These are phyloP conservation scores for Mythimna ferrago DNA, from an alignment of 2,888 invertebrate species.

Conservation along the genomic window DNA sequence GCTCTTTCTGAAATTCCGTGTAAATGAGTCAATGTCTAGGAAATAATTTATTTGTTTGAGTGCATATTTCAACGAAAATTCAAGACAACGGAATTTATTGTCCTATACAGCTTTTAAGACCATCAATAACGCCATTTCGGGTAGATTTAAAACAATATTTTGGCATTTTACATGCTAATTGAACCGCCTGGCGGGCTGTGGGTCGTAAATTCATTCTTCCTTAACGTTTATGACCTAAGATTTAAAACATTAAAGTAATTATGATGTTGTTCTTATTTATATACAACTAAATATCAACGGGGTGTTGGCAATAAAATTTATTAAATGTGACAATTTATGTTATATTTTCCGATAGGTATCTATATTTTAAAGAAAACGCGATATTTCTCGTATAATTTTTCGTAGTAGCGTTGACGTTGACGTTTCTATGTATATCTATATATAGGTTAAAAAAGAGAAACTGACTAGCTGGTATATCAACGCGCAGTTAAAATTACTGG, in stretches of 20 bases:
- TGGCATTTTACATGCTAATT: constrained; percentile 20
- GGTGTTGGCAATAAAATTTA: constrained; percentile 12
- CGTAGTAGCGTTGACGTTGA: constrained; percentile 12
- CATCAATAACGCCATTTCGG: not conserved
- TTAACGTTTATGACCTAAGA: constrained; percentile 10
- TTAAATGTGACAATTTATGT: not conserved
- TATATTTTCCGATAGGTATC: not conserved
- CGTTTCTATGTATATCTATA: not conserved
- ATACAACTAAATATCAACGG: constrained; percentile 29
- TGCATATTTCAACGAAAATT: not conserved
- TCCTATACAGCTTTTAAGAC: constrained; percentile 4
- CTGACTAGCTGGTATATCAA: no score
- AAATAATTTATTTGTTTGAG: constrained; percentile 5
- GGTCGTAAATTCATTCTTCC: constrained; percentile 29
- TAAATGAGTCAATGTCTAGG: not conserved
- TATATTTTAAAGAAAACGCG: not conserved
- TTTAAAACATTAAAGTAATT: constrained; percentile 23
- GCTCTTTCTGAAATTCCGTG: not conserved
- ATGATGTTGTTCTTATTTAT: constrained; percentile 21
- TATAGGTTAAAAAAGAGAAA: no score
- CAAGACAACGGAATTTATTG: constrained; percentile 15
- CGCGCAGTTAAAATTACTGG: no score
- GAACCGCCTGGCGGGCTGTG: constrained; percentile 7
- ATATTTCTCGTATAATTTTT: not conserved
- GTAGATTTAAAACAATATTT: not conserved